Base-by-base conservation (phyloP, 1,140 invertebrate species). In the Panonychus citri region DNA sequence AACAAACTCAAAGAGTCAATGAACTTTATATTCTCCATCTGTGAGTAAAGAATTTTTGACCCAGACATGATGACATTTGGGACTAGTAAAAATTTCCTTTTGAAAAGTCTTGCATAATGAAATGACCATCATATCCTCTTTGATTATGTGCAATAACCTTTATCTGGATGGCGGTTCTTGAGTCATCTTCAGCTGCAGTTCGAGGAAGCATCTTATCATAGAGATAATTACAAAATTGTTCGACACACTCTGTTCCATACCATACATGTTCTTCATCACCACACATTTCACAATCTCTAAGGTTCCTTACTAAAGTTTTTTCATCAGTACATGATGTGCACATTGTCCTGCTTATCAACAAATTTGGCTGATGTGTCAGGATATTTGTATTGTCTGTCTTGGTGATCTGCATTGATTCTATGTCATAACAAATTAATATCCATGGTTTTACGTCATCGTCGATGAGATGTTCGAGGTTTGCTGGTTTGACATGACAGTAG, bases 1-100 rank as follows among this genome's bases (percentile, higher is more conserved):
- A 58, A 34, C n/a, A 58, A 54, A 15, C 26, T 43, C 1, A 58
- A 25, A n/a, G 37, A 17, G 34, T 58, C 57, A n/a, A 58, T 37
- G 2, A 58, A 24, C 2, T 37, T 51, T 1, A 58, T 4, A 13
- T 54, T 43, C 1, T 27, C 25, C 1, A 17, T 19, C n/a, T 30
- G 34, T 13, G 21, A n/a, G n/a, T 49, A 10, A 1, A 58, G 40
- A 1, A 43, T 46, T 48, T 54, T 58, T 5, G 27, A 13, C 3
- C 53, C 53, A 5, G 3, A n/a, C 42, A 46, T 46, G 7, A 46
- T 52, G 1, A 34, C 12, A 2, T 52, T n/a, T 15, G 26, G 4
- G 21, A n/a, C 12, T 28, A 15, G 10, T 26, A 15, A 10, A n/a
- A 52, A 7, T 15, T 40, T 4, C n/a, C 34, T 3, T 21, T 54